phyloP scores from a whole-genome alignment of 1,140 invertebrate genomes.

The Aethina tumida region DNA sequence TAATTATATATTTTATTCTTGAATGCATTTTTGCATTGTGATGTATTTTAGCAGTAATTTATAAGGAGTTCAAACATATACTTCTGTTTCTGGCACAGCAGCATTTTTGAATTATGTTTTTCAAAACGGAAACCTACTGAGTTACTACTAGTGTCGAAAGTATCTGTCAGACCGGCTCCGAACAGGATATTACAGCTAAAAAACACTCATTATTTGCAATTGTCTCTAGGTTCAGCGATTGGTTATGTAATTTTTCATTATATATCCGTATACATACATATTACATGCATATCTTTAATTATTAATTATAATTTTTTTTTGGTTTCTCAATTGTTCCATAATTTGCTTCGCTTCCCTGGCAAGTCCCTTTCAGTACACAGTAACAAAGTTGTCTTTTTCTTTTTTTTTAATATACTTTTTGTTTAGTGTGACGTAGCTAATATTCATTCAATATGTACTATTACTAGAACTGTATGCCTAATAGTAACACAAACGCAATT shows the following conservation, averaged over 20 bases:
- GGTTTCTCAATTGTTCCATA: conserved; percentile 15
- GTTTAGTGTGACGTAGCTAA: conserved; percentile 52
- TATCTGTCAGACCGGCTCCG: conserved; percentile 17
- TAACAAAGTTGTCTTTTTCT: conserved; percentile 23
- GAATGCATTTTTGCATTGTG: conserved; percentile 68
- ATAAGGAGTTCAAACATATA: conserved; percentile 43
- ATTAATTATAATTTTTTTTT: conserved; percentile 11
- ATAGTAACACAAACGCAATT: conserved; percentile 23
- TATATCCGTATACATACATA: no score
- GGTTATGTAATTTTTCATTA: conserved; percentile 11
- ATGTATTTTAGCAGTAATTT: conserved; percentile 68
- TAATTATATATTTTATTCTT: conserved; percentile 70
- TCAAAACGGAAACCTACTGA: conserved; percentile 1
- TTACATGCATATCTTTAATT: no score
- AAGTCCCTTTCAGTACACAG: conserved; percentile 23
- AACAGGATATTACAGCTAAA: conserved; percentile 47
- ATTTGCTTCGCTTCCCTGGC: conserved; percentile 26
- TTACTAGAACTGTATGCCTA: conserved; percentile 37
- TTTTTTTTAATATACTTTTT: conserved; percentile 29
- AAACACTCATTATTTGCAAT: conserved; percentile 42
- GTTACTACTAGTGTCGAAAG: conserved; percentile 13
- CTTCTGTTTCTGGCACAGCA: conserved; percentile 36
- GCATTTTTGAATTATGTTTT: no score
- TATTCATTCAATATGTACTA: conserved; percentile 37
- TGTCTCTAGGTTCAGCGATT: conserved; percentile 14